These are phyloP conservation scores for Hydrochoerus hydrochaeris DNA, from an alignment of 2,113 vertebrate species.

Conservation along the genomic window DNA sequence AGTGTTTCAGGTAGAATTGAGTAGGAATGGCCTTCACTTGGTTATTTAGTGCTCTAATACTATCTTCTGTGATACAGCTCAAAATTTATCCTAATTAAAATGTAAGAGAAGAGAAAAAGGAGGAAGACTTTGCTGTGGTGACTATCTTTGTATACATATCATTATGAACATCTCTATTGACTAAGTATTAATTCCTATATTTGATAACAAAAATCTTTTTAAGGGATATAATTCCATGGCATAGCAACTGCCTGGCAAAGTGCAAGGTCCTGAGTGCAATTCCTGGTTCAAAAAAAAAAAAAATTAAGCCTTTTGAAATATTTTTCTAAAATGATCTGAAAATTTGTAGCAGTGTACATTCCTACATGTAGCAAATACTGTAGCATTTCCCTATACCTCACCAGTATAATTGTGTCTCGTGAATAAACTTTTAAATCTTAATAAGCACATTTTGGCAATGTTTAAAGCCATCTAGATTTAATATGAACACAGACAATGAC, in stretches of 20 bases:
- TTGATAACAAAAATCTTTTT: slow-evolving; percentile 25
- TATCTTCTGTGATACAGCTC: neutral
- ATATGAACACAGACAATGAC: neutral
- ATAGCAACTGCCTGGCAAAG: too few relatives aligned
- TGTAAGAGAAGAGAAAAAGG: neutral
- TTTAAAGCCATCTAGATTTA: slow-evolving; percentile 10
- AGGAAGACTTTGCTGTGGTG: neutral
- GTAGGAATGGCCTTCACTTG: neutral
- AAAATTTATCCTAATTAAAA: slow-evolving; percentile 50
- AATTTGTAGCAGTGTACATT: neutral
- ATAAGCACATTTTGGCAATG: slow-evolving; percentile 10
- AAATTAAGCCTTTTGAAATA: slow-evolving; percentile 39
- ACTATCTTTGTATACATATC: neutral
- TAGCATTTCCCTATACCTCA: slow-evolving; percentile 13
- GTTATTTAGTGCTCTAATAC: neutral
- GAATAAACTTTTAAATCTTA: slow-evolving; percentile 15
- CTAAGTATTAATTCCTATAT: slow-evolving; percentile 47
- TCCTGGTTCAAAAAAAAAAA: neutral
- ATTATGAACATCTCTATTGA: neutral
- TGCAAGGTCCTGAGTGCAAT: too few relatives aligned
- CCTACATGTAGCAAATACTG: neutral
- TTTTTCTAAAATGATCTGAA: slow-evolving; percentile 37
- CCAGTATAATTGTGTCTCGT: neutral
- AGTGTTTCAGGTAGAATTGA: neutral
- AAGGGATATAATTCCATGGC: neutral